phyloP scores from a whole-genome alignment of 1,140 invertebrate genomes.

The Calephelis virginiensis region DNA sequence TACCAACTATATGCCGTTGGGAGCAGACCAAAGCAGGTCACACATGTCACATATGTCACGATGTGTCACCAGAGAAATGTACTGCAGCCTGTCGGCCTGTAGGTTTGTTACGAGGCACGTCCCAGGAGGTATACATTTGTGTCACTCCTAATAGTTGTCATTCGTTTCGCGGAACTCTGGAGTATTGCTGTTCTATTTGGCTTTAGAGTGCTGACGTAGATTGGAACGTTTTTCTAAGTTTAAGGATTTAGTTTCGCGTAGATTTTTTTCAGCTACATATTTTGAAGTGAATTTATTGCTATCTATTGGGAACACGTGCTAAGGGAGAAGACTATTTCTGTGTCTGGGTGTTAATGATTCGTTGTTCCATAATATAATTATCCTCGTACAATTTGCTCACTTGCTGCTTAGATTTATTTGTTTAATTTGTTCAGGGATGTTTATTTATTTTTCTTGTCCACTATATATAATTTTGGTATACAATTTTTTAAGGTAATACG shows the following conservation, averaged over 20 bases:
- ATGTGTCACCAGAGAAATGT: background rate
- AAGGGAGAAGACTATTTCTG: no score
- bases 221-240: background rate
- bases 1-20: background rate
- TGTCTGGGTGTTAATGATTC: no score
- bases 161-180: constrained; percentile 1
- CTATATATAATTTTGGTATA: no score
- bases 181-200: constrained; percentile 2
- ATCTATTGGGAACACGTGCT: no score
- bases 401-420: no score
- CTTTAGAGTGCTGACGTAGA: background rate
- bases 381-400: no score
- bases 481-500: no score
- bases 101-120: constrained; percentile 6
- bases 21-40: constrained; percentile 2
- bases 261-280: background rate
- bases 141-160: constrained; percentile 10
- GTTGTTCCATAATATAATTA: no score
- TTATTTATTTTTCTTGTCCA: no score
- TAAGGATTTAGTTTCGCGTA: background rate
- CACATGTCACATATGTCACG: constrained; percentile 10
- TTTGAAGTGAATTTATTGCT: no score
- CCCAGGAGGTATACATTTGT: constrained; percentile 8
- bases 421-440: no score
- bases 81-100: constrained; percentile 1